Percentiles rank a stretch among this genome's conserved stretches.
phyloP scores from a whole-genome alignment of 2,797 vertebrate genomes.

The Scleropages formosus region DNA sequence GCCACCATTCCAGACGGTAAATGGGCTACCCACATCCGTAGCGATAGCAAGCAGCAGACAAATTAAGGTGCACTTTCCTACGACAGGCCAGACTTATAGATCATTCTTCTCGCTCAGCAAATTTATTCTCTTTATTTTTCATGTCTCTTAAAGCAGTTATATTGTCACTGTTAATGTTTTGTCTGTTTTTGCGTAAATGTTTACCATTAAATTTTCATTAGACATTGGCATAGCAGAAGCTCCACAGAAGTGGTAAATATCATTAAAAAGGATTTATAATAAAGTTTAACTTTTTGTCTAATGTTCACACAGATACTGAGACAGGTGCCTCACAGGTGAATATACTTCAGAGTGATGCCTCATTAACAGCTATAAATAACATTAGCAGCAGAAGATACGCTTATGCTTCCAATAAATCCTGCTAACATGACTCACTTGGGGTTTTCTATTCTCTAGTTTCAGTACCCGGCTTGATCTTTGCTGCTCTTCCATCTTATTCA shows the following conservation, averaged over 20 bases:
- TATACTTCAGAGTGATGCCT: not conserved
- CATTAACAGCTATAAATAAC: not conserved
- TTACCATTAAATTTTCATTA: too few species aligned
- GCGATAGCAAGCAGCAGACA: not conserved
- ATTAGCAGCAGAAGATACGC: not conserved
- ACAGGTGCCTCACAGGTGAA: slow-evolving; percentile 29
- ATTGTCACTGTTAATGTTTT: not conserved
- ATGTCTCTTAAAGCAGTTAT: not conserved
- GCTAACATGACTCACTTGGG: not conserved
- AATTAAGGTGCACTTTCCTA: not conserved
- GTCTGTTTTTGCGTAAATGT: not conserved
- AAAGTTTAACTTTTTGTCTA: slow-evolving; percentile 20
- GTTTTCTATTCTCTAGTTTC: not conserved
- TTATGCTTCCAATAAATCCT: not conserved
- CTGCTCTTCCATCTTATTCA: not conserved
- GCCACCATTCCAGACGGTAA: slow-evolving; percentile 79
- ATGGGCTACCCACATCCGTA: slow-evolving; percentile 13
- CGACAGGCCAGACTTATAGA: not conserved
- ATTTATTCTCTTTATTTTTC: not conserved
- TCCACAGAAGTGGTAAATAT: not conserved
- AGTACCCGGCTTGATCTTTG: not conserved
- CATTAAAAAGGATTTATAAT: not conserved
- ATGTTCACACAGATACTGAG: slow-evolving; percentile 19
- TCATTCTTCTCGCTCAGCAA: not conserved
- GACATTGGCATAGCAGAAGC: too few species aligned